Conservation (phyloP, 1,140 invertebrate genomes). For the Pseudoatta argentina region DNA sequence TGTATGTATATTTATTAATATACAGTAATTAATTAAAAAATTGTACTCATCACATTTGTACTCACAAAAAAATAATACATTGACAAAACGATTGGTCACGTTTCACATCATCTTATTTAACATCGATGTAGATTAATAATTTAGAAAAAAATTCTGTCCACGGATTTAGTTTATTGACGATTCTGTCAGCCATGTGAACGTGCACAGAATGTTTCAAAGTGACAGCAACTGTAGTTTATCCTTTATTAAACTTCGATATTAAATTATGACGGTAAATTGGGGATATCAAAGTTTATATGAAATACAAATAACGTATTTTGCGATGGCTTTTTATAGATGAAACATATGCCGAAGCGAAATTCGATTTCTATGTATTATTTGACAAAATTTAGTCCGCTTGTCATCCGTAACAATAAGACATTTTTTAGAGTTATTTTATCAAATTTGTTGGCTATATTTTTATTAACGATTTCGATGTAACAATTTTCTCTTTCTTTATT, state of each 20-base stretch:
- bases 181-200: conserved; percentile 23
- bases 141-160: conserved; percentile 36
- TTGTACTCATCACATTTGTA: background rate
- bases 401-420: background rate
- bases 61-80: background rate
- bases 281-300: conserved; percentile 11
- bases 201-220: conserved; percentile 51
- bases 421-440: background rate
- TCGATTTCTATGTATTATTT: background rate
- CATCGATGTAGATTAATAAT: conserved; percentile 38
- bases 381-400: background rate
- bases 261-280: conserved; percentile 36
- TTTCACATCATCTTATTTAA: conserved; percentile 14
- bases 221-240: conserved; percentile 22
- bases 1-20: too few species aligned
- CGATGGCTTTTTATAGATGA: background rate
- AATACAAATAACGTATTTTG: conserved; percentile 11
- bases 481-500: background rate
- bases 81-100: background rate
- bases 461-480: background rate
- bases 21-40: background rate
- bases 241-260: conserved; percentile 59
- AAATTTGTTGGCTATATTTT: background rate
- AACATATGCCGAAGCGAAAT: background rate
- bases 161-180: conserved; percentile 56